Conservation (phyloP, 2,113 vertebrate species). For the Gallinago media region DNA sequence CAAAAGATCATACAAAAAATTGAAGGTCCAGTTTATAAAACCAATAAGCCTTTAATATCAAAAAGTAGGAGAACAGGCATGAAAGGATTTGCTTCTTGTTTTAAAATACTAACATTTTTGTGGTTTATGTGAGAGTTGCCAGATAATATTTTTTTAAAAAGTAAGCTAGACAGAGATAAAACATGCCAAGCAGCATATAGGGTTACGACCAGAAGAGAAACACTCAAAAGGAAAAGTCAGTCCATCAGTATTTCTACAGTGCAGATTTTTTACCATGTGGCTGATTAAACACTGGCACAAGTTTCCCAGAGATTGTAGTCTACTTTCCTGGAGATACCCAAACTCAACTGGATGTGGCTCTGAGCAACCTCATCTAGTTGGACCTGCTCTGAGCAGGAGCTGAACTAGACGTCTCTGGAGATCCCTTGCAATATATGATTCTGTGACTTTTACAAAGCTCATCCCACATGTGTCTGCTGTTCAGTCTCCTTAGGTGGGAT, state of each 20-base stretch:
- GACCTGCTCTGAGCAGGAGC: background rate
- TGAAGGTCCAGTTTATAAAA: background rate
- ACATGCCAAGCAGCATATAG: background rate
- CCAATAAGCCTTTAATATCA: background rate
- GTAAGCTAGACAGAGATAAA: background rate
- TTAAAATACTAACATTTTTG: background rate
- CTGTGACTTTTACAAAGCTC: background rate
- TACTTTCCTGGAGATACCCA: background rate
- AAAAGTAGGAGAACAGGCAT: background rate
- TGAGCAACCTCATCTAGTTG: background rate
- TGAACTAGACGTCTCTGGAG: background rate
- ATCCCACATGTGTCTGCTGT: background rate
- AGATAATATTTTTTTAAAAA: background rate
- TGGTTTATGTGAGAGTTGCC: background rate
- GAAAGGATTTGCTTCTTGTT: background rate
- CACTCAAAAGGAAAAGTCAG: background rate
- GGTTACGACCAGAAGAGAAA: background rate
- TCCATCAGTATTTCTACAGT: background rate
- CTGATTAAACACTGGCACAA: background rate
- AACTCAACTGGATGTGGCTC: background rate
- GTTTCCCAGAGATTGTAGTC: background rate
- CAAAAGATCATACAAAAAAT: background rate
- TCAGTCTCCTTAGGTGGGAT: background rate
- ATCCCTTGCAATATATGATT: background rate
- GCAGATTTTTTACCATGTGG: background rate